Percentiles rank a stretch among this genome's conserved stretches.
Evolutionary conservation across 2,113 vertebrate species (phyloP).

Genomic region (Sprattus sprattus): DNA sequence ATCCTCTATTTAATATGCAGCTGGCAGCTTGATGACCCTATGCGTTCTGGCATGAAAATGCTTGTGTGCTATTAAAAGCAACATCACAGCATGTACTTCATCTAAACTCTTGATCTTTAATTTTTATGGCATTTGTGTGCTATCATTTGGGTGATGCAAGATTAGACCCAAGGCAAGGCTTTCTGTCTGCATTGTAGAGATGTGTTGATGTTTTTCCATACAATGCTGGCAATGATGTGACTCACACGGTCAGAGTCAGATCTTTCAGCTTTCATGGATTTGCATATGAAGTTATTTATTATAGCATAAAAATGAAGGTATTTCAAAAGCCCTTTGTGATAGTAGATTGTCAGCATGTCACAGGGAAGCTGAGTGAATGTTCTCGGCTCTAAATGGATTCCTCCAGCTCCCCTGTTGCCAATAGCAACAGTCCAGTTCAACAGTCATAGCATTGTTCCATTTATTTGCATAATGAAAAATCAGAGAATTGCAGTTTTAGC

Average conservation of each 20-base stretch:
- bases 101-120: constrained; percentile 10
- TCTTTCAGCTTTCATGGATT: constrained; percentile 10
- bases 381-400: constrained; percentile 46
- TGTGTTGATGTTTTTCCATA: neutral
- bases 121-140: neutral
- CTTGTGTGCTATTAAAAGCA: neutral
- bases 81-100: neutral
- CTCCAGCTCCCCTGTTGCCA: constrained; percentile 51
- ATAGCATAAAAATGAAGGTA: neutral
- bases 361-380: constrained; percentile 32
- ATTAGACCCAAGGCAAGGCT: constrained; percentile 6
- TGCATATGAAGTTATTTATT: neutral
- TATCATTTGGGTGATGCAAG: neutral
- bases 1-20: neutral
- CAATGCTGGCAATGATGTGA: constrained; percentile 6
- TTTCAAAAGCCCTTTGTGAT: neutral
- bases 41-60: constrained; percentile 3
- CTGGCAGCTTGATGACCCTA: neutral
- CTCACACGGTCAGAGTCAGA: constrained; percentile 1
- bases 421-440: constrained; percentile 50
- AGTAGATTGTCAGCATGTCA: constrained; percentile 3
- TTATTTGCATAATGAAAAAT: constrained; percentile 18
- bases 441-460: constrained; percentile 43
- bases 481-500: constrained; percentile 6
- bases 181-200: neutral